Evolutionary conservation across 92 coral and sea anemone species (phyloP).

Genomic region (Umimayanthus chanpuru): DNA sequence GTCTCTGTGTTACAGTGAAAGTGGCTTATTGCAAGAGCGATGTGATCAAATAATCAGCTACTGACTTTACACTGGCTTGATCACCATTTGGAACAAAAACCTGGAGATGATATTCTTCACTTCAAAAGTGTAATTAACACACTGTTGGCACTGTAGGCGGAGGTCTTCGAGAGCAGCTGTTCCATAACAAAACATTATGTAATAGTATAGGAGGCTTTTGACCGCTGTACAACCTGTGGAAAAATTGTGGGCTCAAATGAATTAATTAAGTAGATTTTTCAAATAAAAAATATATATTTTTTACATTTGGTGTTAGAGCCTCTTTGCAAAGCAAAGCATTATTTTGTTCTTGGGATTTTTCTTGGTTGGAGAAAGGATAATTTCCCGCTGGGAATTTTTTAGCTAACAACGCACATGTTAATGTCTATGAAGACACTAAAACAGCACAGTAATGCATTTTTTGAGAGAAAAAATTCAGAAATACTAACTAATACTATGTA

Average conservation of each 20-base stretch:
- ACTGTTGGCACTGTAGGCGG: slow-evolving; percentile 14
- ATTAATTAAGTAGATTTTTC: neutral
- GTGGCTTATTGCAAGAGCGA: neutral
- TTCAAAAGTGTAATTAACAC: slow-evolving; percentile 32
- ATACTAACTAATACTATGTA: slow-evolving; percentile 48
- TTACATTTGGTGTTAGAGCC: slow-evolving; percentile 34
- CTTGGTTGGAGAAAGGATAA: slow-evolving; percentile 31
- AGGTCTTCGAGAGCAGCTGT: neutral
- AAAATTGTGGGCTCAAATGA: slow-evolving; percentile 35
- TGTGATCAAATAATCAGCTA: neutral
- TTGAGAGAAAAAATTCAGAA: slow-evolving; percentile 5
- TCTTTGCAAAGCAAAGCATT: slow-evolving; percentile 51
- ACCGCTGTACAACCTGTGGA: slow-evolving; percentile 29
- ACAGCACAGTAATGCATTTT: slow-evolving; percentile 14
- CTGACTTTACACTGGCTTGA: neutral
- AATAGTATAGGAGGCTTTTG: neutral
- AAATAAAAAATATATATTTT: slow-evolving; percentile 14
- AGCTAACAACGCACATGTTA: slow-evolving; percentile 10
- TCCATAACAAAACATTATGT: neutral
- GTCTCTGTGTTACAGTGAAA: neutral
- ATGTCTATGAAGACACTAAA: slow-evolving; percentile 36
- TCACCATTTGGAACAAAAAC: slow-evolving; percentile 1
- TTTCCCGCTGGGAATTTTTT: slow-evolving; percentile 47
- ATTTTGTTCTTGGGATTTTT: slow-evolving; percentile 30
- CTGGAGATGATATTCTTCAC: slow-evolving; percentile 23